Conservation (phyloP, 1,140 invertebrate species). For the Trachymyrmex cornetzi region DNA sequence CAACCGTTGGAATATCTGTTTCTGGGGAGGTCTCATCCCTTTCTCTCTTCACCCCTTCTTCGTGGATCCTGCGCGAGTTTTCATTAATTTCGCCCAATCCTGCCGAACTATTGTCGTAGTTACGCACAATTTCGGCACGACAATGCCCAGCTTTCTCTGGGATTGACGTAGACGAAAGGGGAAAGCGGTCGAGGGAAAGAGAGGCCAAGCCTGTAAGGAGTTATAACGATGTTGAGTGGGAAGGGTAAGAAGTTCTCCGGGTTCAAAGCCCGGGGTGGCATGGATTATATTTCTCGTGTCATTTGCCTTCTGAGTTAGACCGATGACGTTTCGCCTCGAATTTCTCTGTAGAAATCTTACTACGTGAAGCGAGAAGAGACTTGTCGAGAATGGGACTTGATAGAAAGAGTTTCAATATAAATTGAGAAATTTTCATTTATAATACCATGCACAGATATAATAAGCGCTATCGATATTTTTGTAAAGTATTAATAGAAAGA, state of each 20-base stretch:
- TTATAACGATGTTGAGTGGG: slow-evolving; percentile 57
- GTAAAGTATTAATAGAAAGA: not conserved
- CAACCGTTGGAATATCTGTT: slow-evolving; percentile 70
- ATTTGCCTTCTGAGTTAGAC: slow-evolving; percentile 79
- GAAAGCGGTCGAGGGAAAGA: slow-evolving; percentile 55
- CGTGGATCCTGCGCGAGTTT: slow-evolving; percentile 77
- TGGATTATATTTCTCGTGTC: slow-evolving; percentile 81
- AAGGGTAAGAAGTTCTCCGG: slow-evolving; percentile 66
- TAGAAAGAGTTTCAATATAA: slow-evolving; percentile 48
- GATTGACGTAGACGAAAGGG: slow-evolving; percentile 73
- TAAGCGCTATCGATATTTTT: not conserved
- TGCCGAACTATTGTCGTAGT: slow-evolving; percentile 84
- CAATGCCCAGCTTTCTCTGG: slow-evolving; percentile 77
- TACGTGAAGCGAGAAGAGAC: slow-evolving; percentile 48
- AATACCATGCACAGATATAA: not conserved
- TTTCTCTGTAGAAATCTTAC: slow-evolving; percentile 34
- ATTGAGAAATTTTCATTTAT: slow-evolving; percentile 3
- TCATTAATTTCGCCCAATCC: slow-evolving; percentile 85
- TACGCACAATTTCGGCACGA: slow-evolving; percentile 83
- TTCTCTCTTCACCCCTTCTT: slow-evolving; percentile 77
- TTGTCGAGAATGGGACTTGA: slow-evolving; percentile 17
- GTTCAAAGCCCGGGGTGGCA: slow-evolving; percentile 63
- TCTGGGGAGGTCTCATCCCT: slow-evolving; percentile 70
- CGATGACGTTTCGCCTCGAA: slow-evolving; percentile 68
- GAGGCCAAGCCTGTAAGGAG: slow-evolving; percentile 66